Evolutionary conservation across 2,888 invertebrate species (phyloP), one percentile per base, ranked within the genome.

Genomic region (Meiosimyza decipiens): DNA sequence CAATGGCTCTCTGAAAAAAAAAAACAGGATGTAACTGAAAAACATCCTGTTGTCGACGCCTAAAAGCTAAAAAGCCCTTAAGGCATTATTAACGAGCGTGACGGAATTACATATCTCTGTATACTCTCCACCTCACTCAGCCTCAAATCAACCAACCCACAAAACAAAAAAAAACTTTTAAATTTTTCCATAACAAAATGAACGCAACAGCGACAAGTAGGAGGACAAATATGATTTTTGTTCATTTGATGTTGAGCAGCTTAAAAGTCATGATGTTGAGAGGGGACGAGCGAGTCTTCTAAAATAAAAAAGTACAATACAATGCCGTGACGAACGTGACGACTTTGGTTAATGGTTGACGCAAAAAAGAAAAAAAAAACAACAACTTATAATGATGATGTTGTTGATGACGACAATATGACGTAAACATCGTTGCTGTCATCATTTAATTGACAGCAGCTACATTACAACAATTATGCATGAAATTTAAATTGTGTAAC

Each of bases 1-100:
- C 22, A n/a, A 54, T 3, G 13, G n/a, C 18, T 54, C 49, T 60
- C 60, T 54, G 47, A 62, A 22, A 22, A 22, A 68, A 67, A 57
- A 69, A 70, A 75, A 77, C 77, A 74, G 79, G 77, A 79, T 79
- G 76, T 76, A 75, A 76, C 76, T 73, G 74, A 47, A 72, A 77
- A 79, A 77, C 77, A 78, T 78, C 74, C 79, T 77, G 77, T 78
- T 75, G 74, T 73, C 76, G 74, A 73, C 77, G 75, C 76, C 76
- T 75, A 78, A 78, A 76, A 74, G 72, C 66, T 77, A 75, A 79
- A 79, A 81, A 77, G 77, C 80, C 83, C 82, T 80, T 72, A 78
- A 81, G 87, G 80, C 80, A 81, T 85, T 86, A 83, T 86, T 87
- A 87, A 87, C 84, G 84, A 86, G 85, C 85, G 79, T 80, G 83